Base-by-base conservation (phyloP, 2,797 vertebrate genomes). In the Ctenochaetus hawaiiensis region DNA sequence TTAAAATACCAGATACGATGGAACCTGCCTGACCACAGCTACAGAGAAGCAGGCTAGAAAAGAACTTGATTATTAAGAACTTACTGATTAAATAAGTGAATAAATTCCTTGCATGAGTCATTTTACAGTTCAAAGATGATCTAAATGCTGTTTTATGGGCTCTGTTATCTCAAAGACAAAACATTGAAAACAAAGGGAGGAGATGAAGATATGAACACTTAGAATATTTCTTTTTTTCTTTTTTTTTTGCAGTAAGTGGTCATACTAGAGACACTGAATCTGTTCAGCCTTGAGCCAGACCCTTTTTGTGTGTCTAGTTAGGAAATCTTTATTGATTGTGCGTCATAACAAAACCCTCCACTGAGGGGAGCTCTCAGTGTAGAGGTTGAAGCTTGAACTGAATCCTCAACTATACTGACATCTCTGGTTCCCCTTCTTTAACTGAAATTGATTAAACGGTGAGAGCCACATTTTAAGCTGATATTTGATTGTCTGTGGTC, bases 401-500 rank as follows among this genome's bases (percentile, higher is more conserved):
- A 77, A 23, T 58, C 52, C 57, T 65, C 4, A 6, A 7, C 23
- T 20, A 22, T 0, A 11, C 20, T 12, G 37, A 52, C 30, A 26
- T 59, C 64, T 58, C 30, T 34, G 57, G 23, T 52, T 74, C 43
- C 67, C 54, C 62, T 73, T 60, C 20, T 41, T 56, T 43, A 34
- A 71, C 53, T 71, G 39, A 71, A 77, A 41, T 54, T 14, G 16
- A 74, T 49, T 45, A 39, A 34, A 67, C 68, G 47, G 37, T 49
- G 37, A 37, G 30, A 70, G 72, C 67, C 45, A 54, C 65, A 49
- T 75, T 57, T 84, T 18, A 39, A 65, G 62, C 59, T 44, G 52
- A 68, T 66, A 66, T 83, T 54, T 84, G 89, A 92, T 92, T 91
- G 89, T 91, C 93, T 82, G 81, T 61, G 74, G 75, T 88, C 45